Percentiles rank a stretch among this genome's conserved stretches.
These are phyloP conservation scores for Eriocheir sinensis DNA, from an alignment of 1,140 invertebrate genomes.

Conservation along the genomic window DNA sequence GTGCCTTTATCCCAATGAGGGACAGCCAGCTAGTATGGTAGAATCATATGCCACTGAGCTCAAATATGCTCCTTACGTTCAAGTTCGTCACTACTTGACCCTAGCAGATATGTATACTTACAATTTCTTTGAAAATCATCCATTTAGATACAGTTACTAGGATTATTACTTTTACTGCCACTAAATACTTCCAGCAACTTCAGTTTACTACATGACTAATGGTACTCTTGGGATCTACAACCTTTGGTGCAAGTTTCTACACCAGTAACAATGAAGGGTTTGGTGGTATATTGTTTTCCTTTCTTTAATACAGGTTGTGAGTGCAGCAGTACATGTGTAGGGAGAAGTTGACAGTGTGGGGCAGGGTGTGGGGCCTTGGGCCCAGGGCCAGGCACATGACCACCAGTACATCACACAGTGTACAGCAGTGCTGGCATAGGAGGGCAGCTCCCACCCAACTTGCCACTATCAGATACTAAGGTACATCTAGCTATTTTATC, in stretches of 20 bases:
- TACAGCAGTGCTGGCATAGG: conserved; percentile 68
- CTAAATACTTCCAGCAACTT: conserved; percentile 47
- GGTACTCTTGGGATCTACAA: conserved; percentile 62
- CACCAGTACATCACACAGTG: conserved; percentile 67
- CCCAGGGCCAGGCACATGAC: conserved; percentile 61
- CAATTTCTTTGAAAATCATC: not conserved
- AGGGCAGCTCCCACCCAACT: conserved; percentile 73
- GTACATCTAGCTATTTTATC: conserved; percentile 75
- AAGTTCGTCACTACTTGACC: not conserved
- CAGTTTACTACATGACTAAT: conserved; percentile 49
- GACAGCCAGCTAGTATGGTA: conserved; percentile 23
- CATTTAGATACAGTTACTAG: not conserved
- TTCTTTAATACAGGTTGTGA: conserved; percentile 44
- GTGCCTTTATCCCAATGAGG: not conserved
- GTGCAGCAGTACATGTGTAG: conserved; percentile 72
- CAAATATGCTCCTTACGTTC: not conserved
- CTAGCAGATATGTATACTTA: not conserved
- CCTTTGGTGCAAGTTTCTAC: conserved; percentile 60
- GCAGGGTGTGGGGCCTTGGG: conserved; percentile 50
- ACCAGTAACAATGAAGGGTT: conserved; percentile 55
- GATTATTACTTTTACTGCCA: conserved; percentile 2
- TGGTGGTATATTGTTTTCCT: conserved; percentile 38
- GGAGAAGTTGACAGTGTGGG: conserved; percentile 69
- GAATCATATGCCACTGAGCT: conserved; percentile 45
- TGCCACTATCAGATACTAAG: conserved; percentile 77